Conservation (phyloP, 2,888 invertebrate species). For the Ochropleura plecta region DNA sequence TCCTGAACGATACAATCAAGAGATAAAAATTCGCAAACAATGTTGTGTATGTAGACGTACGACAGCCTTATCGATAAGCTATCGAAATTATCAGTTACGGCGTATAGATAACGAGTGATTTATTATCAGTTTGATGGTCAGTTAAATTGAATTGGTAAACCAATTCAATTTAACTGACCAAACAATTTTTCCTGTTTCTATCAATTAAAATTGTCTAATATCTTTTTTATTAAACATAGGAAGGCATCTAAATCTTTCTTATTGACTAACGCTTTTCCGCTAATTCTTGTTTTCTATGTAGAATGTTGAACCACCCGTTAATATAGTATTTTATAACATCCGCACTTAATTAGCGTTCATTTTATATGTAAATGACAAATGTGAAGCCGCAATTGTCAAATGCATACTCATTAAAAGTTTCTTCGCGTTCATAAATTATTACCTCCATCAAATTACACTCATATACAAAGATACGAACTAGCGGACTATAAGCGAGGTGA, state of each 20-base stretch:
- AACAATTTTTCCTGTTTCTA: background rate
- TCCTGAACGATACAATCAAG: slow-evolving; percentile 46
- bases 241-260: background rate
- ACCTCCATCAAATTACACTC: slow-evolving; percentile 22
- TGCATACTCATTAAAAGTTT: slow-evolving; percentile 56
- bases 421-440: slow-evolving; percentile 27
- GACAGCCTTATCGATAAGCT: slow-evolving; percentile 62
- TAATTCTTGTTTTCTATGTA: background rate
- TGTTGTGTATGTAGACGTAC: slow-evolving; percentile 65
- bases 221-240: background rate
- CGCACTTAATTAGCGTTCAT: slow-evolving; percentile 39
- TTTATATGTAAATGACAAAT: slow-evolving; percentile 36
- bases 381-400: slow-evolving; percentile 19
- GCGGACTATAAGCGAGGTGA: slow-evolving; percentile 25
- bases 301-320: slow-evolving; percentile 1
- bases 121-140: slow-evolving; percentile 20
- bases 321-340: slow-evolving; percentile 24
- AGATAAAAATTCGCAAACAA: slow-evolving; percentile 57
- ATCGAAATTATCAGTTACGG: slow-evolving; percentile 36
- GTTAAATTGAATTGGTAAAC: slow-evolving; percentile 10
- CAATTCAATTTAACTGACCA: too few species aligned
- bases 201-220: background rate
- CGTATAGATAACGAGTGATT: slow-evolving; percentile 38
- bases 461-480: slow-evolving; percentile 14
- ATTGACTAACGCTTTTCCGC: slow-evolving; percentile 3